Evolutionary conservation across 2,797 vertebrate species (phyloP), one percentile per base, ranked within the genome.

Genomic region (Pseudochirops corinnae): DNA sequence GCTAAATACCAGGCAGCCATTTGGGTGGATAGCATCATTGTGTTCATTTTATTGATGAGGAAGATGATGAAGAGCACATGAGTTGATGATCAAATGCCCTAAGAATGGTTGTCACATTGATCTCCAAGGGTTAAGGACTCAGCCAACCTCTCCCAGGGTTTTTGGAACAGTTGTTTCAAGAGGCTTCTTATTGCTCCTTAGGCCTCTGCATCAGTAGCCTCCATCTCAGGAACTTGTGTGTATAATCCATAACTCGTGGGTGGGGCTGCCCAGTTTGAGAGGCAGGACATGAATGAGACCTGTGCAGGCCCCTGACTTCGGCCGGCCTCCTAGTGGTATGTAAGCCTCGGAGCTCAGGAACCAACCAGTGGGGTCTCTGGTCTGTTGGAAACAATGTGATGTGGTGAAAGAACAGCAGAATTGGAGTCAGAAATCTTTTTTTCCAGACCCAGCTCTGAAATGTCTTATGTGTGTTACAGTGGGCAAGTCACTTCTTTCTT

Each of bases 401-500:
- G 46, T n/a, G 11, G 9, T 53, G 26, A 39, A n/a, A 13, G 55
- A 91, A 3, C 21, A 46, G 21, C 21, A 46, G 21, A 46, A 46
- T 82, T 82, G 39, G 6, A 46, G n/a, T 92, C 57, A 52, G 92
- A 52, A 10, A 26, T 87, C 33, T 46, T 39, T 55, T 67, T 28
- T 14, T 0, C 90, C 29, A 55, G 74, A 90, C 58, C 92, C 9
- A 1, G 29, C 39, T 50, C 74, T 12, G 21, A 87, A 87, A 50
- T 87, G 21, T 87, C 16, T 39, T 60, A 56, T 67, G 21, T 18
- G 56, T 4, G 0, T 90, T 60, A 58, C 60, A 31, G 18, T 18
- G n/a, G 16, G 60, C 58, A 52, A 7, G 33, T 90, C 90, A 95
- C 94, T 94, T 95, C 92, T 82, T 56, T 62, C 82, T 92, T 92